These are phyloP conservation scores for Cheumatopsyche charites DNA, from an alignment of 1,140 invertebrate species.

Conservation along the genomic window DNA sequence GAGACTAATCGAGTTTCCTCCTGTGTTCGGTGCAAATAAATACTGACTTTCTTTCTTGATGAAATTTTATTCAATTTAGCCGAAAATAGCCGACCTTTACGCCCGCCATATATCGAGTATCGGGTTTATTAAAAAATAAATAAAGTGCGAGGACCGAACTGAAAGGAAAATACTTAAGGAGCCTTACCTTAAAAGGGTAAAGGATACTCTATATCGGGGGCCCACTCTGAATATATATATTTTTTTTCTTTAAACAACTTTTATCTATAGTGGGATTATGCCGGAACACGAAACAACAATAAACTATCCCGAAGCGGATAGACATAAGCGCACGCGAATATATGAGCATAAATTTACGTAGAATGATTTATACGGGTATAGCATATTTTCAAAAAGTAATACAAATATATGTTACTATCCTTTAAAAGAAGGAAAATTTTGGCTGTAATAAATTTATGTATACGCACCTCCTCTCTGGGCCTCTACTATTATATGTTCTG, in stretches of 20 bases:
- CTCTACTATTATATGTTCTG: background rate
- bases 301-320: slow-evolving; percentile 14
- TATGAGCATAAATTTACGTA: background rate
- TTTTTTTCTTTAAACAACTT: slow-evolving; percentile 9
- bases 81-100: too few species aligned
- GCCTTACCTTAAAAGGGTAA: slow-evolving; percentile 6
- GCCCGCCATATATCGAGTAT: too few species aligned
- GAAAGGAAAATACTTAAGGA: background rate
- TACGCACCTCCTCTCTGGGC: background rate
- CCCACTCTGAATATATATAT: background rate
- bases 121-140: too few species aligned
- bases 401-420: background rate
- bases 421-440: slow-evolving; percentile 17
- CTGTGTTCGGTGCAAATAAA: slow-evolving; percentile 22
- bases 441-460: slow-evolving; percentile 6
- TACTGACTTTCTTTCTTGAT: slow-evolving; percentile 17
- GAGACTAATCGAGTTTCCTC: slow-evolving; percentile 10
- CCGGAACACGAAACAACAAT: slow-evolving; percentile 17
- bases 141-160: too few species aligned
- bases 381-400: slow-evolving; percentile 6
- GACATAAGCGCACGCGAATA: background rate
- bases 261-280: slow-evolving; percentile 9
- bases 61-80: slow-evolving; percentile 7
- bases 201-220: background rate
- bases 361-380: slow-evolving; percentile 22